Evolutionary conservation across 2,113 vertebrate genomes (phyloP).

Genomic region (Phylloscopus whistleri): DNA sequence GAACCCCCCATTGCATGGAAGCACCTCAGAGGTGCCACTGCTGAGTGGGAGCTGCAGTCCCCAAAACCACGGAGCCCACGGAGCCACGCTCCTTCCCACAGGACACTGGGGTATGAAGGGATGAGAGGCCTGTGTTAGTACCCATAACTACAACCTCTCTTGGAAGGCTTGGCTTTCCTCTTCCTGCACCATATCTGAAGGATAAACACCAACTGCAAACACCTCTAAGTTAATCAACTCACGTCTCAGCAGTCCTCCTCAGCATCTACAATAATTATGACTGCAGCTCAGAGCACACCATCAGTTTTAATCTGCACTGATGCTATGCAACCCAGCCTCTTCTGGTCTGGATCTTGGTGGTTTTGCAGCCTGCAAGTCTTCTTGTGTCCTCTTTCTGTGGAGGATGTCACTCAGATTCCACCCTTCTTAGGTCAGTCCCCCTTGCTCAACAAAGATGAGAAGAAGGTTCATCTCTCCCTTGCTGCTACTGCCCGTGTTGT

Average conservation of each 20-base stretch:
- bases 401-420: neutral
- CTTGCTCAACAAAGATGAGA: neutral
- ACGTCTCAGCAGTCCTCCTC: neutral
- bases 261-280: neutral
- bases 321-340: neutral
- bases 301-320: neutral
- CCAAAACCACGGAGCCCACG: neutral
- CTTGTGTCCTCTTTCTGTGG: neutral
- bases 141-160: neutral
- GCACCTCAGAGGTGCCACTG: neutral
- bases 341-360: neutral
- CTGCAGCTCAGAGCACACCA: neutral
- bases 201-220: neutral
- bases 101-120: neutral
- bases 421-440: neutral
- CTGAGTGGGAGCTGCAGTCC: neutral
- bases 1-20: neutral
- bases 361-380: neutral
- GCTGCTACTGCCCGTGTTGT: neutral
- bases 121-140: neutral
- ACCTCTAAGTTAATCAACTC: neutral
- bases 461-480: neutral
- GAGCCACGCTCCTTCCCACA: neutral
- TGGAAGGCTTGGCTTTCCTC: neutral
- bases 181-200: fast-evolving